A percentile compares a stretch with the other conserved stretches of the same genome.
Evolutionary conservation across 2,888 invertebrate genomes (phyloP).

Genomic region (Orchestes rusci): DNA sequence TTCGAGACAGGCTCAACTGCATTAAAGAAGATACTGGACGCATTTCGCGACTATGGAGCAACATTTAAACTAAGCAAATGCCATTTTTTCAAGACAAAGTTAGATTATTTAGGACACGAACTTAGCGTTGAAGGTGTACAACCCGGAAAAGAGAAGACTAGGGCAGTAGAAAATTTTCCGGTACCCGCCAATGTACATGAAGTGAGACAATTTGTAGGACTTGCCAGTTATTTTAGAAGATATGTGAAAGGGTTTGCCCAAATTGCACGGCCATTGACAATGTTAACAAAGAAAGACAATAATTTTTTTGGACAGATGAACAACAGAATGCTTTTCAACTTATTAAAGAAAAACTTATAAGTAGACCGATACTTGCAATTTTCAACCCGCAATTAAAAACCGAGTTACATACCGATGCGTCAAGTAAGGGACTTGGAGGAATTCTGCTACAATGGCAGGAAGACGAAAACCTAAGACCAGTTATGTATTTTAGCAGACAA

Average conservation of each 20-base stretch:
- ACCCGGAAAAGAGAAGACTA: neutral
- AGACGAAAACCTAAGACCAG: constrained; percentile 10
- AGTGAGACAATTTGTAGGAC: too few species aligned
- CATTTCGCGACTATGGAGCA: neutral
- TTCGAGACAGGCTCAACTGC: neutral
- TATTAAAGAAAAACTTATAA: too few species aligned
- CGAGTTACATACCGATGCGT: too few species aligned
- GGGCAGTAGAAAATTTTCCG: constrained; percentile 5
- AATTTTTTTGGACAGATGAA: constrained; percentile 14
- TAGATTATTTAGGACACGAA: neutral
- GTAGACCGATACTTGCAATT: too few species aligned
- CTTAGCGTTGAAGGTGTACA: neutral
- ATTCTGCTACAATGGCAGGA: constrained; percentile 17
- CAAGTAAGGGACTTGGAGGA: too few species aligned
- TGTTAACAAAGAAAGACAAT: constrained; percentile 25
- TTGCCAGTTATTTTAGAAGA: too few species aligned
- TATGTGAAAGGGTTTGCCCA: constrained; percentile 20
- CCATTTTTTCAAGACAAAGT: neutral
- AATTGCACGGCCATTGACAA: constrained; percentile 27
- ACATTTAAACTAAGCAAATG: neutral
- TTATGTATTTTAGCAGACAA: too few species aligned
- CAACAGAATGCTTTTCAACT: constrained; percentile 22
- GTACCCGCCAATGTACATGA: constrained; percentile 4
- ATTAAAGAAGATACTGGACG: neutral
- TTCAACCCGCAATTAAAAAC: too few species aligned